Percentiles rank a stretch among this genome's conserved stretches.
Evolutionary conservation across 2,888 invertebrate species (phyloP).

Genomic region (Sinotaia quadrata): DNA sequence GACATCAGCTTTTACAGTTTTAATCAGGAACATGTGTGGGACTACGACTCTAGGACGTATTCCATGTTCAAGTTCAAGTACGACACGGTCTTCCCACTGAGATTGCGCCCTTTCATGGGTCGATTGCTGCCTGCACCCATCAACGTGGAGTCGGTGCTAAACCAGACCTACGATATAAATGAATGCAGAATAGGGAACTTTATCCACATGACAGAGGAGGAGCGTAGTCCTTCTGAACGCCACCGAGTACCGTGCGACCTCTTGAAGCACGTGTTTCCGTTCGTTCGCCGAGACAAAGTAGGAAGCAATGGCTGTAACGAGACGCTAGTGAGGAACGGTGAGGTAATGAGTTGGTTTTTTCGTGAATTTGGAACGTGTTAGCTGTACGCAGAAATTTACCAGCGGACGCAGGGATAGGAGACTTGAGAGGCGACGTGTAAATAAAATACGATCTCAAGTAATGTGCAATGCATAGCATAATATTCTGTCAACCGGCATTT

Average conservation of each 20-base stretch:
- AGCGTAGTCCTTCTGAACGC: background rate
- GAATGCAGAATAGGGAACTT: constrained; percentile 29
- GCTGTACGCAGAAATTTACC: too few species aligned
- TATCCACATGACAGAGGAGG: constrained; percentile 28
- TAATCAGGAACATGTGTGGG: constrained; percentile 38
- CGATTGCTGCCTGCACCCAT: constrained; percentile 37
- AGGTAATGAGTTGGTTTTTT: too few species aligned
- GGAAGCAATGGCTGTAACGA: constrained; percentile 28
- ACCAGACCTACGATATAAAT: constrained; percentile 24
- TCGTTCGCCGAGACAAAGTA: constrained; percentile 27
- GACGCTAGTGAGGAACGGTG: constrained; percentile 25
- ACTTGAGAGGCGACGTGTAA: too few species aligned
- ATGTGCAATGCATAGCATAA: too few species aligned
- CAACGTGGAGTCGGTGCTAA: constrained; percentile 29
- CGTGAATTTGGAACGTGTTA: too few species aligned
- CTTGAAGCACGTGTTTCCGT: constrained; percentile 31
- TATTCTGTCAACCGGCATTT: too few species aligned
- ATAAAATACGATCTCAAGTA: too few species aligned
- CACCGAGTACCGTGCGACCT: constrained; percentile 30
- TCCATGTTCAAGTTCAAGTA: constrained; percentile 28
- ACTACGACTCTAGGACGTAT: constrained; percentile 24
- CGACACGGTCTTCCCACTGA: constrained; percentile 34
- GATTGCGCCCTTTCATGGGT: constrained; percentile 32
- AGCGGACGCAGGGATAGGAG: too few species aligned
- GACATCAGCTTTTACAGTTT: too few species aligned